A percentile compares a stretch with the other conserved stretches of the same genome.
phyloP scores from a whole-genome alignment of 64 coral and sea anemone genomes.

The Orbicella faveolata region DNA sequence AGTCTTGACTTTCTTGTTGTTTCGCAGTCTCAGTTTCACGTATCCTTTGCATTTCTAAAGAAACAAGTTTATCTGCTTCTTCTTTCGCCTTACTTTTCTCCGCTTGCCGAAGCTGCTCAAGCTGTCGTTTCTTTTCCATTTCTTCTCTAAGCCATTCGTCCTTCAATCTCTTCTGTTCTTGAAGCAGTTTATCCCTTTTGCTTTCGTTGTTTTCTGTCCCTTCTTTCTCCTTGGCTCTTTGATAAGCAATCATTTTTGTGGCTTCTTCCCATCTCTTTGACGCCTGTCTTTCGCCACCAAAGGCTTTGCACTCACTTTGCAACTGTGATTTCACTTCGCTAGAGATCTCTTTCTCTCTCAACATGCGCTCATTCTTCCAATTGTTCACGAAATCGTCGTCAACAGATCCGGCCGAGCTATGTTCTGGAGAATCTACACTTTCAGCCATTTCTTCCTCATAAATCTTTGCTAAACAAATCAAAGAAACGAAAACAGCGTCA shows the following conservation, averaged over 20 bases:
- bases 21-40: conserved; percentile 4
- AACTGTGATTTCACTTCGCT: background rate
- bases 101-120: conserved; percentile 1
- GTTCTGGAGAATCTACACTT: background rate
- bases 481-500: background rate
- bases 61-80: conserved; percentile 14
- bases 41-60: background rate
- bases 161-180: conserved; percentile 36
- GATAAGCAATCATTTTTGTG: conserved; percentile 13
- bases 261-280: conserved; percentile 30
- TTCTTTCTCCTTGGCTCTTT: conserved; percentile 9
- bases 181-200: conserved; percentile 3
- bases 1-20: conserved; percentile 16
- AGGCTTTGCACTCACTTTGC: conserved; percentile 14
- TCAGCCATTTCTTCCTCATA: background rate
- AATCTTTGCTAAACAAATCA: background rate
- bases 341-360: background rate
- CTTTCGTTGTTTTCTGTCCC: background rate
- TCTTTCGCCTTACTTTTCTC: conserved; percentile 31
- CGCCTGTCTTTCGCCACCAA: background rate
- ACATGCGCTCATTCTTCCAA: background rate
- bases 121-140: conserved; percentile 15
- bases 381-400: background rate
- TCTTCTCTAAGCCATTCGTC: conserved; percentile 18
- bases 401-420: background rate